Evolutionary conservation across 2,888 invertebrate species (phyloP).

Genomic region (Scaeva pyrastri): DNA sequence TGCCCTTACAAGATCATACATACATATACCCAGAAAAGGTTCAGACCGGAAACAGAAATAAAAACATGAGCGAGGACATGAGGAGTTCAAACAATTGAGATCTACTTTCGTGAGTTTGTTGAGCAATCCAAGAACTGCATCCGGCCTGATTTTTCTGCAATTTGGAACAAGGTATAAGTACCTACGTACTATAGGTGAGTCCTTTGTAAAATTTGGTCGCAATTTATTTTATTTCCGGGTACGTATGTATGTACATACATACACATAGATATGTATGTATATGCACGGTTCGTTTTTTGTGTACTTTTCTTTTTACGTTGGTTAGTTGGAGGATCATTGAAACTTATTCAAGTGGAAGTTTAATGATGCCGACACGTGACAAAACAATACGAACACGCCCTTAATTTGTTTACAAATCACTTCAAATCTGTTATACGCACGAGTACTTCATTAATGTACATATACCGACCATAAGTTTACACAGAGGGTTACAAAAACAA

Average conservation of each 20-base stretch:
- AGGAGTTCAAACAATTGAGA: background rate
- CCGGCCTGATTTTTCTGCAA: background rate
- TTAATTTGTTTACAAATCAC: slow-evolving; percentile 84
- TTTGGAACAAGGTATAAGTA: slow-evolving; percentile 2
- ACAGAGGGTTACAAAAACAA: slow-evolving; percentile 48
- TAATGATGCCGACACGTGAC: slow-evolving; percentile 83
- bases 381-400: slow-evolving; percentile 80
- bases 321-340: slow-evolving; percentile 74
- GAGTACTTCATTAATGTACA: slow-evolving; percentile 78
- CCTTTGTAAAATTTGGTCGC: no score
- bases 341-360: slow-evolving; percentile 80
- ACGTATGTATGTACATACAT: no score
- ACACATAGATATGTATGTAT: no score
- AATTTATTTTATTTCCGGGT: slow-evolving; percentile 34
- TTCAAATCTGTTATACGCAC: slow-evolving; percentile 83
- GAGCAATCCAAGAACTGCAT: slow-evolving; percentile 8
- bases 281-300: no score
- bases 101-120: background rate
- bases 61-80: no score
- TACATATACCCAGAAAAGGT: no score
- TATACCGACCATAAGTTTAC: slow-evolving; percentile 68
- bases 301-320: slow-evolving; percentile 30
- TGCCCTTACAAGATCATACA: no score
- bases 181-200: background rate
- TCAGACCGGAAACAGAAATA: no score